Evolutionary conservation across 2,888 invertebrate genomes (phyloP), one percentile per base, ranked within the genome.

Genomic region (Euclidia mi): DNA sequence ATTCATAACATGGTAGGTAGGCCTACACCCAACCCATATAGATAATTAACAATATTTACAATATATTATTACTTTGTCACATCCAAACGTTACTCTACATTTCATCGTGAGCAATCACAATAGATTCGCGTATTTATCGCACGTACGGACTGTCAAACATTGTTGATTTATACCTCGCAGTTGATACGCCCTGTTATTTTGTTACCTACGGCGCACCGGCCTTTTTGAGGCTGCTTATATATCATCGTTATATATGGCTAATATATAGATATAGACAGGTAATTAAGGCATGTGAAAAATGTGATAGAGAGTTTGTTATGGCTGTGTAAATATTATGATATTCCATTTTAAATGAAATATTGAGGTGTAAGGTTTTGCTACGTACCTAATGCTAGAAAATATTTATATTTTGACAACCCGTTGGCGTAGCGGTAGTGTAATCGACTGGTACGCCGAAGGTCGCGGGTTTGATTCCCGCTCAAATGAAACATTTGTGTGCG

Each of bases 91-190:
- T 12, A 12, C 15, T n/a, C 14, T 18, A 34, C 56, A 37, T 42
- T 41, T 42, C n/a, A 40, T 32, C 28, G 42, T 25, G 25, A 29
- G 28, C 49, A 64, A 72, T 75, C 72, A 72, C 61, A 65, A 75
- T 51, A 51, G 65, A 56, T 65, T 61, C 48, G 34, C 47, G 52
- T 62, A 72, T 75, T 61, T 72, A 75, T 57, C 50, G 55, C 72
- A 75, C 76, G 72, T 75, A 51, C 46, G 14, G 25, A 35, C 47
- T 76, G 76, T 69, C 73, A 69, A 72, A 72, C 73, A 65, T 43
- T 61, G 55, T 60, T 69, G 73, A 73, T 73, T 69, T 73, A 73
- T 76, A 41, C 46, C 45, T 10, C n/a, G 4, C 4, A 59, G 48
- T 66, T 58, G 70, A 76, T 61, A 64, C 61, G 49, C 48, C 25